phyloP scores from a whole-genome alignment of 2,888 invertebrate species.

The Caenorhabditis auriculariae region DNA sequence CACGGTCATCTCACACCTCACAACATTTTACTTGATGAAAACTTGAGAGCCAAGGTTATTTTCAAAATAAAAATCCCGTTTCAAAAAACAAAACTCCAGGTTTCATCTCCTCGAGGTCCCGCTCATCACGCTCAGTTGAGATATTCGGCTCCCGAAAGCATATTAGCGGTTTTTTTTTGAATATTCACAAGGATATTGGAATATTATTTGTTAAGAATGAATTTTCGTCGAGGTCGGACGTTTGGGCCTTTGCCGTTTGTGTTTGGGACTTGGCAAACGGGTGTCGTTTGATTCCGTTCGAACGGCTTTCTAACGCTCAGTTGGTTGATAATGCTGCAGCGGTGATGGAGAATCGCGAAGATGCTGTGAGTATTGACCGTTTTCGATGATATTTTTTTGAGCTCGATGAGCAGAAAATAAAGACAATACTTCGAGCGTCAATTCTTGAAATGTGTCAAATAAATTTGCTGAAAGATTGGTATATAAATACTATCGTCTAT shows the following conservation, averaged over 20 bases:
- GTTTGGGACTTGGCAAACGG: conserved; percentile 83
- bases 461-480: too few species aligned
- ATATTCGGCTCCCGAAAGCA: conserved; percentile 56
- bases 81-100: conserved; percentile 8
- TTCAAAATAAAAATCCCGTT: not conserved
- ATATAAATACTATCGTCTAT: too few species aligned
- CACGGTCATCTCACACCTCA: conserved; percentile 54
- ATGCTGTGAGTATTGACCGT: conserved; percentile 40
- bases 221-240: conserved; percentile 83
- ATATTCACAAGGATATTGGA: not conserved
- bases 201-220: conserved; percentile 77
- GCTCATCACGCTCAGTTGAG: conserved; percentile 55
- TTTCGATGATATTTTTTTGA: too few species aligned
- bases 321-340: conserved; percentile 76
- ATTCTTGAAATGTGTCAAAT: too few species aligned
- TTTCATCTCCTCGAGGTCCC: conserved; percentile 48
- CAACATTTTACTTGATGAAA: conserved; percentile 39
- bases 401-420: too few species aligned
- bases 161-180: conserved; percentile 5
- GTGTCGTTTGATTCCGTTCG: conserved; percentile 78
- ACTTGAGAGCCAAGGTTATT: conserved; percentile 32
- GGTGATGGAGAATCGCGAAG: conserved; percentile 25
- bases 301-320: conserved; percentile 76
- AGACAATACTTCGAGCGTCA: too few species aligned
- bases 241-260: conserved; percentile 87